phyloP scores from a whole-genome alignment of 2,113 vertebrate species.

The Aramus guarauna region DNA sequence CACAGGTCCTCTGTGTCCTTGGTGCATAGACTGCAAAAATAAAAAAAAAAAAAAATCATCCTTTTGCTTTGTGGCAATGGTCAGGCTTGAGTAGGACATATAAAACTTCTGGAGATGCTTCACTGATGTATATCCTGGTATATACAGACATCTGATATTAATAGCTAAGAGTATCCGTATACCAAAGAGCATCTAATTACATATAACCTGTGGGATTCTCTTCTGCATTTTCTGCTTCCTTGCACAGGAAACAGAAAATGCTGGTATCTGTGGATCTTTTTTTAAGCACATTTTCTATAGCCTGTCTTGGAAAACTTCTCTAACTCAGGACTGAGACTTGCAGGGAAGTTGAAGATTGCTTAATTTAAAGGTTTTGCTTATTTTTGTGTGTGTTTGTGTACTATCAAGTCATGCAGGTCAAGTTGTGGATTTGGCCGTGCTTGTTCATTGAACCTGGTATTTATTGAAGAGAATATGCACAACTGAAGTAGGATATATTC shows the following conservation, averaged over 20 bases:
- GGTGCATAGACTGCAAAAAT: not conserved
- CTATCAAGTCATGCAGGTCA: not conserved
- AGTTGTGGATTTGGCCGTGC: not conserved
- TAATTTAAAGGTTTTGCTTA: not conserved
- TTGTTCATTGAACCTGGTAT: not conserved
- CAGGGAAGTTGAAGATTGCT: not conserved
- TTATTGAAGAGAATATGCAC: not conserved
- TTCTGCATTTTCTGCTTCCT: not conserved
- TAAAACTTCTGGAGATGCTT: not conserved
- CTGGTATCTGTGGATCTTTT: no score
- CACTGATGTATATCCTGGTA: not conserved
- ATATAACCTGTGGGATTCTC: not conserved
- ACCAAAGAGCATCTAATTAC: not conserved
- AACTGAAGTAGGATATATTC: not conserved
- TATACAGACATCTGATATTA: not conserved
- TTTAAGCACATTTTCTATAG: not conserved
- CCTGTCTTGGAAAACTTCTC: not conserved
- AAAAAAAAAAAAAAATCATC: not conserved
- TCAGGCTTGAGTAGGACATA: not conserved
- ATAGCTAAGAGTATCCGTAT: not conserved
- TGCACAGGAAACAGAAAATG: no score
- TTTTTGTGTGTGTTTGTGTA: not conserved
- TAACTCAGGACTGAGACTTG: not conserved
- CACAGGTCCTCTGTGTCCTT: not conserved
- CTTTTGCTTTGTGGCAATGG: not conserved